Conservation (phyloP, 2,888 invertebrate species). For the Trypoxylon attenuatum region DNA sequence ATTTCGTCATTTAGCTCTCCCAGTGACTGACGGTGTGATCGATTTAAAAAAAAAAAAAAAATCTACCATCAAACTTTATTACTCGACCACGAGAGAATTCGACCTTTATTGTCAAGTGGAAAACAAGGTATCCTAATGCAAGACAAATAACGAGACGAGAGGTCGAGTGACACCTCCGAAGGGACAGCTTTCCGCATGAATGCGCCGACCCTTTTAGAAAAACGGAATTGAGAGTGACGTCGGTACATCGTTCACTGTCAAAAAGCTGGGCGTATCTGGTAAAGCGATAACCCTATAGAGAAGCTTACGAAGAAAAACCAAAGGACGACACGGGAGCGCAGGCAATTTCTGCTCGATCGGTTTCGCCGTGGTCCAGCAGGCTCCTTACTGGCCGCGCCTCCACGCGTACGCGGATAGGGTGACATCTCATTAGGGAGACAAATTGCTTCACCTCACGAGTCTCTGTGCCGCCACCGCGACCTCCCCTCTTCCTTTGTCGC, state of each 20-base stretch:
- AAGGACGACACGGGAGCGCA: conserved; percentile 21
- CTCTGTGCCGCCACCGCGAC: conserved; percentile 36
- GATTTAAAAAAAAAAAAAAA: too few relatives aligned
- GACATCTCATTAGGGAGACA: conserved; percentile 75
- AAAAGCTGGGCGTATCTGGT: conserved; percentile 7
- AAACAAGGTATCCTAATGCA: neutral
- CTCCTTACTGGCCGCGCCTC: conserved; percentile 53
- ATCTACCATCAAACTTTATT: neutral
- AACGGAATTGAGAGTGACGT: neutral
- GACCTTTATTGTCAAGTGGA: neutral
- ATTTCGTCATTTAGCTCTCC: too few relatives aligned
- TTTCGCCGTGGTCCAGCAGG: conserved; percentile 50
- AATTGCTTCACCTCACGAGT: conserved; percentile 72
- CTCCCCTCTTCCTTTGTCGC: neutral
- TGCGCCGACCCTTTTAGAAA: neutral
- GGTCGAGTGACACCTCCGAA: neutral
- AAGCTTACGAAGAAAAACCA: conserved; percentile 21
- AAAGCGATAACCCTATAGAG: neutral
- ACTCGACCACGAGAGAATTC: neutral
- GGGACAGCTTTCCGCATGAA: neutral
- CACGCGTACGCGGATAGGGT: conserved; percentile 64
- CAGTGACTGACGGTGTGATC: too few relatives aligned
- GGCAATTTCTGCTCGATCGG: conserved; percentile 57
- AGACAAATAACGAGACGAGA: neutral
- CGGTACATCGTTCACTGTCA: conserved; percentile 39